phyloP scores from a whole-genome alignment of 2,888 invertebrate genomes.

The Tridacna crocea region DNA sequence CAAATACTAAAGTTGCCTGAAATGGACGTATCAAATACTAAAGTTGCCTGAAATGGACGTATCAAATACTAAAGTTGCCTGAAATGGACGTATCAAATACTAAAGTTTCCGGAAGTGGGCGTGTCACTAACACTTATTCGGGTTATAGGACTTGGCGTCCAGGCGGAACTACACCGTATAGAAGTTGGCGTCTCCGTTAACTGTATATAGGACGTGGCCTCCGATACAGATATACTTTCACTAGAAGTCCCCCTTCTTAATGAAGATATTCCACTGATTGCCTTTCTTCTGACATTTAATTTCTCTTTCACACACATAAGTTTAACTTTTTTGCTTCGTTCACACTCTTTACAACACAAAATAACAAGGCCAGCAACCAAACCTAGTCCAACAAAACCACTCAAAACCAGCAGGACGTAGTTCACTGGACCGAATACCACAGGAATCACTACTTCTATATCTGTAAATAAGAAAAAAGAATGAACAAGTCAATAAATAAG shows the following conservation, averaged over 20 bases:
- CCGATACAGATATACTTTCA: conserved; percentile 40
- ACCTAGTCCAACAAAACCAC: conserved; percentile 48
- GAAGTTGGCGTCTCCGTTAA: conserved; percentile 66
- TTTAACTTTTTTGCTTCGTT: conserved; percentile 39
- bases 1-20: no score
- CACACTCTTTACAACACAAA: conserved; percentile 55
- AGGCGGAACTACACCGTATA: conserved; percentile 55
- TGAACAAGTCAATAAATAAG: neutral
- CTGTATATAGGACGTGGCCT: conserved; percentile 61
- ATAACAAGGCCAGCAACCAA: conserved; percentile 49
- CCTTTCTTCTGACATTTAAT: conserved; percentile 59
- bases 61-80: conserved; percentile 46
- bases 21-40: conserved; percentile 9
- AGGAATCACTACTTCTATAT: conserved; percentile 50
- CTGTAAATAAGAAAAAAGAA: conserved; percentile 44
- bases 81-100: conserved; percentile 20
- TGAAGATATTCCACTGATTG: conserved; percentile 58
- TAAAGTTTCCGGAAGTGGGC: conserved; percentile 56
- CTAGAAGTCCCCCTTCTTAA: conserved; percentile 21
- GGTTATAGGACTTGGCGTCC: conserved; percentile 58
- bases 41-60: conserved; percentile 55
- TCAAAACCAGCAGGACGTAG: conserved; percentile 55
- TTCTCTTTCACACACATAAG: conserved; percentile 50
- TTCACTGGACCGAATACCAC: conserved; percentile 57
- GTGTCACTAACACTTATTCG: conserved; percentile 45